These are phyloP conservation scores for Syngnathus typhle DNA, from an alignment of 2,113 vertebrate genomes.

Conservation along the genomic window DNA sequence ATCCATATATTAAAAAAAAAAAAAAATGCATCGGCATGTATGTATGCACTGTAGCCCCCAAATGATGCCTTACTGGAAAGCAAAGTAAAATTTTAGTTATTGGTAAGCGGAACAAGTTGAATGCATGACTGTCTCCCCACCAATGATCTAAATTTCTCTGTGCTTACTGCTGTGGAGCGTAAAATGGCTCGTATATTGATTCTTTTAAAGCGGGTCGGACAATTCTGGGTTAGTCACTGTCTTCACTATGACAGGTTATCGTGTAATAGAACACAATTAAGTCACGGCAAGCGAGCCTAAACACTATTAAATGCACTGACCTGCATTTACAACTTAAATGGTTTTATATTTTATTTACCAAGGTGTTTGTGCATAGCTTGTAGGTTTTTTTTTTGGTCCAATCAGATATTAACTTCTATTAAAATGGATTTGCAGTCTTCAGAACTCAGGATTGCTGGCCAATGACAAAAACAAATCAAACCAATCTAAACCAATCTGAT, in stretches of 20 bases:
- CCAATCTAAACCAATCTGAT: too few species aligned
- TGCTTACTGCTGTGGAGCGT: constrained; percentile 39
- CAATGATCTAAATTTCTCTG: constrained; percentile 25
- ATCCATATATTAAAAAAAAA: not conserved
- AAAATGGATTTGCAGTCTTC: too few species aligned
- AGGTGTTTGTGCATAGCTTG: too few species aligned
- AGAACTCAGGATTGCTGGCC: too few species aligned
- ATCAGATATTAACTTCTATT: too few species aligned
- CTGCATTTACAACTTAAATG: too few species aligned
- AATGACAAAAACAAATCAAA: too few species aligned
- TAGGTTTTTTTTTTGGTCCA: too few species aligned
- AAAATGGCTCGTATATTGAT: constrained; percentile 60
- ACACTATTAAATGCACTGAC: too few species aligned
- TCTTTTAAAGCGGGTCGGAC: constrained; percentile 29
- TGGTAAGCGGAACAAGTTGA: not conserved
- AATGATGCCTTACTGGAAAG: not conserved
- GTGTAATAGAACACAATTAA: not conserved
- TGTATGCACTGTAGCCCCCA: not conserved
- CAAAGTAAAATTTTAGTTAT: too few species aligned
- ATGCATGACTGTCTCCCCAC: not conserved
- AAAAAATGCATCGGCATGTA: not conserved
- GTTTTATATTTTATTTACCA: too few species aligned
- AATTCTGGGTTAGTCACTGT: not conserved
- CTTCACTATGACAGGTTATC: not conserved
- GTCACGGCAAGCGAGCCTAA: too few species aligned